Percentiles rank a stretch among this genome's conserved stretches.
Conservation (phyloP, 2,113 vertebrate species). For the Glaucidium brasilianum region DNA sequence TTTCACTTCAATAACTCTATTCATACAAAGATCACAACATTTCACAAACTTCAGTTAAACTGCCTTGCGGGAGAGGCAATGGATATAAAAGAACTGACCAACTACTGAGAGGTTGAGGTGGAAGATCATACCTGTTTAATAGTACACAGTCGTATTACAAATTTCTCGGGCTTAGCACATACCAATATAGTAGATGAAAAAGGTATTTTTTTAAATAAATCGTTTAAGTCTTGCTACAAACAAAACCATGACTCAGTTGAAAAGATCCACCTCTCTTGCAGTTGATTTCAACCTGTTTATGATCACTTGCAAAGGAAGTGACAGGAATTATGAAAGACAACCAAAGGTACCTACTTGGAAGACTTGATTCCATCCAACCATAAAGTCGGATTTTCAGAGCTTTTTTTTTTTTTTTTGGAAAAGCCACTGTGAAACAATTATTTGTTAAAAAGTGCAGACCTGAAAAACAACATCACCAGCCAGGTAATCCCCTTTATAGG, state of each 20-base stretch:
- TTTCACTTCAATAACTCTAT: slow-evolving; percentile 31
- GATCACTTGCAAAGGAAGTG: background rate
- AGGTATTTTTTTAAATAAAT: background rate
- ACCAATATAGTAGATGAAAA: background rate
- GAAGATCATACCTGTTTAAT: slow-evolving; percentile 3
- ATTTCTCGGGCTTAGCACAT: background rate
- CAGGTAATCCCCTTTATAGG: slow-evolving; percentile 74
- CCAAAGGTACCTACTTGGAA: background rate
- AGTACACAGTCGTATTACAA: background rate
- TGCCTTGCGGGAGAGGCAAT: background rate
- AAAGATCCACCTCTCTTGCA: background rate
- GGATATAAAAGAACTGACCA: background rate
- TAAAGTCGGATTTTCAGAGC: slow-evolving; percentile 1
- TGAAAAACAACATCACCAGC: slow-evolving; percentile 43
- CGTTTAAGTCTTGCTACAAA: background rate
- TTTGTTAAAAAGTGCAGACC: slow-evolving; percentile 43
- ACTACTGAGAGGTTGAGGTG: background rate
- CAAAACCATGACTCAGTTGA: background rate
- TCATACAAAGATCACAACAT: slow-evolving; percentile 9
- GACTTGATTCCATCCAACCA: background rate
- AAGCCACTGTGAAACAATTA: slow-evolving; percentile 4
- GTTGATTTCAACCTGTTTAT: background rate
- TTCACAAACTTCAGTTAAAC: slow-evolving; percentile 23
- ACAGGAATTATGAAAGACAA: background rate
- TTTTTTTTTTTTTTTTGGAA: background rate